Base-by-base conservation (phyloP, 2,888 invertebrate genomes). In the Calameuta filiformis region DNA sequence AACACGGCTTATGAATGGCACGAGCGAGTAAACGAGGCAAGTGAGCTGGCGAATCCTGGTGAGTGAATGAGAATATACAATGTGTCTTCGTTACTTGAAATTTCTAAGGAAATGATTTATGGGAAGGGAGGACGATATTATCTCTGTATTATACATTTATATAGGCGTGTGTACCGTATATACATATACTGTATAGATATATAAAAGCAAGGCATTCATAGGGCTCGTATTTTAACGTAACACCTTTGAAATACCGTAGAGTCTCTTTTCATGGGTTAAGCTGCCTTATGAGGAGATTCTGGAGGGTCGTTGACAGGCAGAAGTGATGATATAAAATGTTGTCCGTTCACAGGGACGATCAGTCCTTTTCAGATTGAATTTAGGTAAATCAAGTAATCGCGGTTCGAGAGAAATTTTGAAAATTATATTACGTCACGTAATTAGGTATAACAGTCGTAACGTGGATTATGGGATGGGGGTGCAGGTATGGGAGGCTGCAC, bases 61-160 rank as follows among this genome's bases (percentile, higher is more conserved):
- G 56, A 56, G 56, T 9, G 23, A 56, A 56, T 56, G 56, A 56
- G 56, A 56, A 56, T 23, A 9, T 23, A 56, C 56, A 71, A 34
- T 31, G 31, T 11, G 71, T 34, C 71, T 71, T 71, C 83, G 81
- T 84, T 87, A 86, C 86, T 85, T 85, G 84, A 85, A 86, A 86
- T 86, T 87, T 89, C 84, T 83, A 83, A 84, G 85, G 81, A 84
- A 84, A 87, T 88, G 88, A 89, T 89, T 89, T 88, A 89, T 86
- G 88, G 83, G 85, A 83, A 85, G 84, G 82, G 83, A 84, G 85
- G 56, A 56, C 56, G 56, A 56, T 23, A 23, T 56, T 15, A 56
- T 56, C 23, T 23, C 56, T 56, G 56, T 23, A 56, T 56, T 56
- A 56, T 56, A 56, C 23, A 23, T 56, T 15, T 56, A 56, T 23